Base-by-base conservation (phyloP, 2,797 vertebrate genomes). In the Potorous gilbertii region DNA sequence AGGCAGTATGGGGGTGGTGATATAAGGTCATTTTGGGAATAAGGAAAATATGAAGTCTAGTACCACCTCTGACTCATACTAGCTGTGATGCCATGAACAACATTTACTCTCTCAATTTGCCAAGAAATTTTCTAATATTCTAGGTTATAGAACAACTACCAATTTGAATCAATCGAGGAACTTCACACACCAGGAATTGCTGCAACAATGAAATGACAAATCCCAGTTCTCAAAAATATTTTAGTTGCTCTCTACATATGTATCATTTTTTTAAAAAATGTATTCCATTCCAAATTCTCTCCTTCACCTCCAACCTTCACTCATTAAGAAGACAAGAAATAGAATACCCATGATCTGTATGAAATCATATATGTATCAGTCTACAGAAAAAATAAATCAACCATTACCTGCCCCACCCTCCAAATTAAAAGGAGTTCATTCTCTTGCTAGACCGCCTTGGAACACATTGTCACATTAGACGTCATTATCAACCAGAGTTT, bases 391-490 rank as follows among this genome's bases (percentile, higher is more conserved):
- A 87, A 27, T 46, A 27, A 87, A 46, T 27, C 74, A 87, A 24
- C 10, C n/a, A 74, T 21, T 31, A 31, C 16, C 27, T 2, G 1
- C 24, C 74, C 21, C n/a, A 5, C 16, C 11, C 57, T 2, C 59
- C 59, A 66, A 40, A 81, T 81, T 81, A 87, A 87, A 87, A 87
- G 9, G 40, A 27, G 24, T 11, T 24, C 40, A 46, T 46, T 87
- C 40, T 87, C 40, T 87, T 87, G 8, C 21, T 46, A 27, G 21
- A 87, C 2, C 46, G 74, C 24, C 40, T 87, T 46, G 74, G 40
- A 46, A 66, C 34, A 93, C 95, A 91, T 94, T 94, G 74, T 95
- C 91, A 92, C 95, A 92, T 9, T 66, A 96, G 96, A 52, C 87
- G 46, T 89, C 31, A 50, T 62, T n/a, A 92, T 27, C 74, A 46